A percentile compares a stretch with the other conserved stretches of the same genome.
Evolutionary conservation across 2,113 vertebrate species (phyloP).

Genomic region (Proterorhinus semilunaris): DNA sequence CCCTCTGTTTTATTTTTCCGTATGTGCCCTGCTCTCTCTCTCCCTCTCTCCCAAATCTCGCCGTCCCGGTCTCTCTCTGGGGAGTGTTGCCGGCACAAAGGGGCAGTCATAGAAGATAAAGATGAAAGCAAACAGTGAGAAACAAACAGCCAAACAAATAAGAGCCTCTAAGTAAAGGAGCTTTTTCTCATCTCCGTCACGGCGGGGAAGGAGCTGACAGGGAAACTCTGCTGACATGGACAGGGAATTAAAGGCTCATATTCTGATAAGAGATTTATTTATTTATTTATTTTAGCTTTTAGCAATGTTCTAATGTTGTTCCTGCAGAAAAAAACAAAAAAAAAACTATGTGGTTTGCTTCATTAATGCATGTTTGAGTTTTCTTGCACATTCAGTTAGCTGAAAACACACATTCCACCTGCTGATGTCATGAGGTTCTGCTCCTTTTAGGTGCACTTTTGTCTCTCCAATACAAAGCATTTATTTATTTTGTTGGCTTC

Average conservation of each 20-base stretch:
- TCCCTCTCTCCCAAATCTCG: background rate
- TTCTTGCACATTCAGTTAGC: too few relatives aligned
- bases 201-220: constrained; percentile 50
- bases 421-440: too few relatives aligned
- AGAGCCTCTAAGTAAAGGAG: constrained; percentile 71
- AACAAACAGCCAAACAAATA: constrained; percentile 79
- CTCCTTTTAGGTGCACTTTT: too few relatives aligned
- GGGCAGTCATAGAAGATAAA: constrained; percentile 76
- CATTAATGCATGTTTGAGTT: too few relatives aligned
- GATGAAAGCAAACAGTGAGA: constrained; percentile 75
- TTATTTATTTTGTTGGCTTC: too few relatives aligned
- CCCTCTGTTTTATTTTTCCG: constrained; percentile 36
- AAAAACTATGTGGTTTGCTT: too few relatives aligned
- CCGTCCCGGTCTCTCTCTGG: constrained; percentile 56
- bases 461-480: too few relatives aligned
- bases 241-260: constrained; percentile 54
- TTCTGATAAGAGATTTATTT: too few relatives aligned
- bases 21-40: background rate
- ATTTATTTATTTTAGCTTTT: too few relatives aligned
- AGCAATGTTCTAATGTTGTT: too few relatives aligned
- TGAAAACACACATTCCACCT: too few relatives aligned
- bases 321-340: too few relatives aligned
- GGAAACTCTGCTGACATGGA: constrained; percentile 61
- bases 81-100: constrained; percentile 64
- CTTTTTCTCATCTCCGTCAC: constrained; percentile 69